Evolutionary conservation across 2,797 vertebrate species (phyloP).

Genomic region (Pangasius mekongensis): DNA sequence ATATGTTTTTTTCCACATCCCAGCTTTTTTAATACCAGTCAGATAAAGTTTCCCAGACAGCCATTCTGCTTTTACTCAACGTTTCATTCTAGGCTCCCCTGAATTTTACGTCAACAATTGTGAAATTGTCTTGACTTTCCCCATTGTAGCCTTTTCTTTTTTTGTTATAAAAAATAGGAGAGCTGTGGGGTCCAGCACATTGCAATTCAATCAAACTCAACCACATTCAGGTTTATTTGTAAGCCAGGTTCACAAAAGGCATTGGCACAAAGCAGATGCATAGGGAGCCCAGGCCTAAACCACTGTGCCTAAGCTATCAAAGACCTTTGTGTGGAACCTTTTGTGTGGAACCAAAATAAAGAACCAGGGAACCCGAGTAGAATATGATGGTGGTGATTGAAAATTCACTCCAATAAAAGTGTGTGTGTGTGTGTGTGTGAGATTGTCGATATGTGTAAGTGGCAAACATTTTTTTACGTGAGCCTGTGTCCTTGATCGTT

Average conservation of each 20-base stretch:
- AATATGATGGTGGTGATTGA: slow-evolving; percentile 16
- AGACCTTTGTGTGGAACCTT: slow-evolving; percentile 36
- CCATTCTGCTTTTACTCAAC: slow-evolving; percentile 30
- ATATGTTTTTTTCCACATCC: slow-evolving; percentile 27
- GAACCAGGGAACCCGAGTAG: not conserved
- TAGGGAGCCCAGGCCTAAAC: slow-evolving; percentile 33
- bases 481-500: not conserved
- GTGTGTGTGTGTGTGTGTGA: slow-evolving; percentile 11
- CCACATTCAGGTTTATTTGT: slow-evolving; percentile 45
- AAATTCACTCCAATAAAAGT: not conserved
- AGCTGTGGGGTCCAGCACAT: slow-evolving; percentile 39
- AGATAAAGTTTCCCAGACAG: slow-evolving; percentile 39
- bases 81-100: slow-evolving; percentile 18
- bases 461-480: not conserved
- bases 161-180: slow-evolving; percentile 31
- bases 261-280: slow-evolving; percentile 38
- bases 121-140: slow-evolving; percentile 38
- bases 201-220: slow-evolving; percentile 43
- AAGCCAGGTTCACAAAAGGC: slow-evolving; percentile 36
- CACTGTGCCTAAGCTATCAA: slow-evolving; percentile 18
- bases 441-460: not conserved
- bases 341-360: slow-evolving; percentile 7
- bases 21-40: slow-evolving; percentile 32
- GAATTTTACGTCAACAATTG: slow-evolving; percentile 29
- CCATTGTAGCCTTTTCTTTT: slow-evolving; percentile 29